A percentile compares a stretch with the other conserved stretches of the same genome.
Conservation (phyloP, 1,140 invertebrate species). For the Procambarus virginalis region DNA sequence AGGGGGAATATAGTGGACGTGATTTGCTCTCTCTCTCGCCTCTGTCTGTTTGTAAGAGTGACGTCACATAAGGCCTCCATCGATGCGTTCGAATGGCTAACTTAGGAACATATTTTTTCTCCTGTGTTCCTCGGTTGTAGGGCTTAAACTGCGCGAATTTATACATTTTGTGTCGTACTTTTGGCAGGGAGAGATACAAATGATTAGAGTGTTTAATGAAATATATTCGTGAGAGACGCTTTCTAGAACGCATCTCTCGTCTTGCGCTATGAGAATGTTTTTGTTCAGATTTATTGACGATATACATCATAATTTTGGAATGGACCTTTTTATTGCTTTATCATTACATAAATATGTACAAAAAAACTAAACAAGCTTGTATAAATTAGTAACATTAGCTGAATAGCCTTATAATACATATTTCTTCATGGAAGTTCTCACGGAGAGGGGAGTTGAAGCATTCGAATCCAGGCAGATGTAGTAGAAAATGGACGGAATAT, state of each 20-base stretch:
- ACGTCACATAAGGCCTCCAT: slow-evolving; percentile 55
- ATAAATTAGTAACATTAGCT: background rate
- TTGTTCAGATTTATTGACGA: slow-evolving; percentile 56
- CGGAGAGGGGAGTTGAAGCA: background rate
- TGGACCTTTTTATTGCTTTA: background rate
- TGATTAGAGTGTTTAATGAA: background rate
- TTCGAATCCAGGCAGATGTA: slow-evolving; percentile 8
- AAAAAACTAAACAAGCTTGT: background rate
- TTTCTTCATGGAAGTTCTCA: background rate
- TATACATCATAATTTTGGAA: background rate
- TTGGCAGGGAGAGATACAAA: background rate
- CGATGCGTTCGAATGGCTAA: slow-evolving; percentile 8
- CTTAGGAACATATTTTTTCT: background rate
- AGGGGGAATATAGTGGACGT: background rate
- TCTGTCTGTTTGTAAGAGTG: slow-evolving; percentile 54
- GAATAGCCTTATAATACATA: background rate
- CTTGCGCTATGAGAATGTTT: slow-evolving; percentile 54
- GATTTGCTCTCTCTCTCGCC: slow-evolving; percentile 16
- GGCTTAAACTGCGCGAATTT: background rate
- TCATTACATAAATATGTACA: background rate
- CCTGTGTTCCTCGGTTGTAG: background rate
- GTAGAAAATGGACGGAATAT: background rate
- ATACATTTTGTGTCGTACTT: background rate
- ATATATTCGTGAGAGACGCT: background rate
- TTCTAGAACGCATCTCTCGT: slow-evolving; percentile 37